A percentile compares a stretch with the other conserved stretches of the same genome.
These are phyloP conservation scores for Cathartes aura DNA, from an alignment of 2,113 vertebrate species.

Conservation along the genomic window DNA sequence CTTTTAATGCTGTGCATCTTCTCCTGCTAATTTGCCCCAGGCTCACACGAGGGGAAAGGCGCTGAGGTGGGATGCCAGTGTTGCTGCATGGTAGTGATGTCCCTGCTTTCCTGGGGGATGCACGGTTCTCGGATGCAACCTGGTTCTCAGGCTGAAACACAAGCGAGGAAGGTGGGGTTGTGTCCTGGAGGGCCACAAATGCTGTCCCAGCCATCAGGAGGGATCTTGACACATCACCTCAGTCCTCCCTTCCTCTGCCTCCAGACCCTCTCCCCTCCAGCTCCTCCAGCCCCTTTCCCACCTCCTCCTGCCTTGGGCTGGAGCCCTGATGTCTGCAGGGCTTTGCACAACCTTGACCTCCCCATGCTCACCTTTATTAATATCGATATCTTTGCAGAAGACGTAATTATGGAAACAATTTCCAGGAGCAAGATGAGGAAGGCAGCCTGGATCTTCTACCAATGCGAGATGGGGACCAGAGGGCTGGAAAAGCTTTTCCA, in stretches of 20 bases:
- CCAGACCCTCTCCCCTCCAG: not conserved
- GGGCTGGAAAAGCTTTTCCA: not conserved
- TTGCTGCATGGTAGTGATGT: not conserved
- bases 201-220: not conserved
- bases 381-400: not conserved
- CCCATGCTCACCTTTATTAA: not conserved
- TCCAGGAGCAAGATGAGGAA: not conserved
- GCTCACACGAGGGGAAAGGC: too few species aligned
- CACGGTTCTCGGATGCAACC: too few species aligned
- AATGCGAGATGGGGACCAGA: not conserved
- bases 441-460: not conserved
- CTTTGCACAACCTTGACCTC: not conserved
- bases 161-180: not conserved
- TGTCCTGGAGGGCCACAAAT: not conserved
- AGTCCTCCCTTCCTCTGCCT: not conserved
- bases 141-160: not conserved
- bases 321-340: not conserved
- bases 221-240: not conserved
- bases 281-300: not conserved
- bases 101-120: not conserved
- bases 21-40: not conserved
- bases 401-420: not conserved
- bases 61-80: rapidly evolving
- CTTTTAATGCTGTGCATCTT: not conserved
- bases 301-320: not conserved